Base-by-base conservation (phyloP, 2,888 invertebrate species). In the Cinara cedri region DNA sequence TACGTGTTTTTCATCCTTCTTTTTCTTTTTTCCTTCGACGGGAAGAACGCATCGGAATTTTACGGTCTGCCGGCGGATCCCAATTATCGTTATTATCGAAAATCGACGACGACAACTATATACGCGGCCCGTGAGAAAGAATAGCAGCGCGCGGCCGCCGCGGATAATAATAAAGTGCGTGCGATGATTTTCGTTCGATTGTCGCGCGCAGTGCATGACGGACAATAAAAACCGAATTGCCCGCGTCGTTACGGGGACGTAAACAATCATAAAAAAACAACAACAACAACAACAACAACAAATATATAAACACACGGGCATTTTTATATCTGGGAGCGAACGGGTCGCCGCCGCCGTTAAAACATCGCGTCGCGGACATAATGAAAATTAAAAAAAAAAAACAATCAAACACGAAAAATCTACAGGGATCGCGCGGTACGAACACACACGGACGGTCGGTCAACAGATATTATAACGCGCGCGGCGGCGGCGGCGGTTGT, bases 41-140 rank as follows among this genome's bases (percentile, higher is more conserved):
- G 72, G 26, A 72, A 60, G 19, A 72, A 34, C 6, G 6, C 6
- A 62, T 72, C 72, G 34, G 34, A 49, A 72, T 72, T 49, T 60
- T 62, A 72, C 49, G 62, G 26, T 26, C 72, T 6, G 16, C 8
- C 49, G 60, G 62, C 26, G 72, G 46, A 57, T 72, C n/a, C 26
- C 16, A 34, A 42, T 24, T 24, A 8, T 0, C 2, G 16, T 3
- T 3, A 42, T 24, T 24, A 8, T 0, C 2, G 16, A n/a, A 55
- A 57, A 71, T 57, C 70, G 21, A 3, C 42, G 34, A 34, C 19
- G 14, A n/a, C n/a, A 21, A 65, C 1, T 14, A 42, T 16, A 49
- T n/a, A 26, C 11, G n/a, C n/a, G n/a, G 34, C 44, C 44, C 57
- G 60, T 62, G 72, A 49, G 62, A 72, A 72, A 60, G n/a, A n/a